A percentile compares a stretch with the other conserved stretches of the same genome.
These are phyloP conservation scores for Eurytoma adleriae DNA, from an alignment of 2,888 invertebrate genomes.

Conservation along the genomic window DNA sequence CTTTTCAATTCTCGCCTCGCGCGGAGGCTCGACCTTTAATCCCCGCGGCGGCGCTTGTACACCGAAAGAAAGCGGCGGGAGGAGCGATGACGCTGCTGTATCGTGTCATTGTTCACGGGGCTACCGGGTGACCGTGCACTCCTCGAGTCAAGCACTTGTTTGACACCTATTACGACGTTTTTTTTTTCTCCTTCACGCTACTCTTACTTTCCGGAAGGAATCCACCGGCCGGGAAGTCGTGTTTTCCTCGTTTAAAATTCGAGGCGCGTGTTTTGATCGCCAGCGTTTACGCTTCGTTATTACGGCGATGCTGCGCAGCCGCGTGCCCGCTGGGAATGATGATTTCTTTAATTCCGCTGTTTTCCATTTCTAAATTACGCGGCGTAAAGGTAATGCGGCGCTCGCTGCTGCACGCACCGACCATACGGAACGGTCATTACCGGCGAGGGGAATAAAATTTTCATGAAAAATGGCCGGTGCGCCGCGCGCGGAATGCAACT, in stretches of 20 bases:
- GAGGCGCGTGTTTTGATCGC: no score
- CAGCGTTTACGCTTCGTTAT: no score
- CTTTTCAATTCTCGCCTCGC: conserved; percentile 11
- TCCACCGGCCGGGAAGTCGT: no score
- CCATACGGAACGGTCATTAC: neutral
- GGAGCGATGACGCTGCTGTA: conserved; percentile 13
- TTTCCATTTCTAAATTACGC: no score
- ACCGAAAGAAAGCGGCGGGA: neutral
- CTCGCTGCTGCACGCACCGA: neutral
- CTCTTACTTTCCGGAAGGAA: no score
- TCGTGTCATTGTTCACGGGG: conserved; percentile 23
- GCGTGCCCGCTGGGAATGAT: no score
- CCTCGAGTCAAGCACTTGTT: neutral
- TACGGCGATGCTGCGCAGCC: no score
- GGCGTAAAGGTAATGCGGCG: no score
- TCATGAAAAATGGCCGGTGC: neutral
- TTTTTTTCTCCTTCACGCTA: no score
- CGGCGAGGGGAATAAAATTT: neutral
- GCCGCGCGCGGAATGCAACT: neutral
- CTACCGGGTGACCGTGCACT: neutral
- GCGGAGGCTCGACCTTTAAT: neutral
- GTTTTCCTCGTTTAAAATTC: no score
- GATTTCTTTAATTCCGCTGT: no score
- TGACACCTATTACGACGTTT: neutral
- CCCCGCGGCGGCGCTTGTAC: neutral